Evolutionary conservation across 2,113 vertebrate species (phyloP).

Genomic region (Rutilus rutilus): DNA sequence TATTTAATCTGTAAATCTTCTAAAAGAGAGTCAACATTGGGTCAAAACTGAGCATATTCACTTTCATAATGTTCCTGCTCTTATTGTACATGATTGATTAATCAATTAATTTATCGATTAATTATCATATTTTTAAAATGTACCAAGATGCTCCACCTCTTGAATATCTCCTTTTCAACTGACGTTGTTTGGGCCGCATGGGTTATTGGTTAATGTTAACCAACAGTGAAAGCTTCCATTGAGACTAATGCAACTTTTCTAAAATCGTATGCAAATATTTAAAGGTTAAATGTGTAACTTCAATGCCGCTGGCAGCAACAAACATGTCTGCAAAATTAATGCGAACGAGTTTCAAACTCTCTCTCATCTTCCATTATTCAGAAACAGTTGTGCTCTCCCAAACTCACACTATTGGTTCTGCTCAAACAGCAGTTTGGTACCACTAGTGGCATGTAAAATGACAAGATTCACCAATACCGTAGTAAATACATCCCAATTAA

Average conservation of each 20-base stretch:
- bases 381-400: background rate
- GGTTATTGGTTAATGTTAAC: background rate
- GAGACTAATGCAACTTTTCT: background rate
- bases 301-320: background rate
- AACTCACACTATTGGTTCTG: conserved; percentile 5
- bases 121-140: background rate
- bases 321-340: conserved; percentile 1
- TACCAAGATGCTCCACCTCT: background rate
- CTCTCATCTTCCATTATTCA: conserved; percentile 4
- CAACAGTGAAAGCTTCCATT: background rate
- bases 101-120: background rate
- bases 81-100: background rate
- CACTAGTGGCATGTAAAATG: background rate
- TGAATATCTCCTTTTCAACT: background rate
- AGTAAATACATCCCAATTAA: background rate
- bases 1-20: background rate
- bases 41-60: background rate
- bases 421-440: background rate
- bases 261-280: background rate
- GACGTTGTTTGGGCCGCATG: background rate
- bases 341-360: background rate
- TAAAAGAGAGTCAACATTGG: background rate
- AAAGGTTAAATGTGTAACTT: background rate
- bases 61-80: background rate
- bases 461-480: background rate